Conservation (phyloP, 2,888 invertebrate genomes). For the Hemithea aestivaria region DNA sequence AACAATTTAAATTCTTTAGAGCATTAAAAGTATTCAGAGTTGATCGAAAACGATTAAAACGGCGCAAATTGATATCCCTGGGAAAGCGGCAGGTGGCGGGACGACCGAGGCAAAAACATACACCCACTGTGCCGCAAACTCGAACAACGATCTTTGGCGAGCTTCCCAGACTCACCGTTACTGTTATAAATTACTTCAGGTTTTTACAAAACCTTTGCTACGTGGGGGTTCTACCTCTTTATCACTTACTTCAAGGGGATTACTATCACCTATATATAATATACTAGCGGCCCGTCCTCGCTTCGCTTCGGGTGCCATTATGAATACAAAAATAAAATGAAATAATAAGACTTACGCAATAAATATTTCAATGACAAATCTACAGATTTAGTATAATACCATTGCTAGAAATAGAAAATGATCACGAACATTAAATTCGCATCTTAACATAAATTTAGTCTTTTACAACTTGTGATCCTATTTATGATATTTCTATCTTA, state of each 20-base stretch:
- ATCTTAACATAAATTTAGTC: no score
- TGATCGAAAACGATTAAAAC: conserved; percentile 60
- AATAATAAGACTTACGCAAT: no score
- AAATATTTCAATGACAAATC: no score
- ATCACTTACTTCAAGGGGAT: not conserved
- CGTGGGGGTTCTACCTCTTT: not conserved
- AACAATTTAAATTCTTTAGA: conserved; percentile 36
- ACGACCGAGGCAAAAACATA: conserved; percentile 29
- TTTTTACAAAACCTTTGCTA: conserved; percentile 19
- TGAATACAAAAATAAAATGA: no score
- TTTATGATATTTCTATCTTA: no score
- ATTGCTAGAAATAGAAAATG: no score
- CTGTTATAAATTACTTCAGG: conserved; percentile 22
- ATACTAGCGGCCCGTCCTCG: no score
- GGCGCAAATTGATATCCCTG: conserved; percentile 63
- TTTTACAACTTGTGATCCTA: no score
- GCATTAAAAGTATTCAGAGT: conserved; percentile 38
- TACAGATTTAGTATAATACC: no score
- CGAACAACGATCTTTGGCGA: conserved; percentile 15
- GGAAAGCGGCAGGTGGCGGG: conserved; percentile 57
- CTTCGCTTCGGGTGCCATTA: no score
- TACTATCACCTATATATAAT: not conserved
- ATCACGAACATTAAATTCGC: no score
- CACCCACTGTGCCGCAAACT: conserved; percentile 14
- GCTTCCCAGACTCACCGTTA: conserved; percentile 3